Evolutionary conservation across 1,140 invertebrate genomes (phyloP), one percentile per base, ranked within the genome.

Genomic region (Eufriesea mexicana): DNA sequence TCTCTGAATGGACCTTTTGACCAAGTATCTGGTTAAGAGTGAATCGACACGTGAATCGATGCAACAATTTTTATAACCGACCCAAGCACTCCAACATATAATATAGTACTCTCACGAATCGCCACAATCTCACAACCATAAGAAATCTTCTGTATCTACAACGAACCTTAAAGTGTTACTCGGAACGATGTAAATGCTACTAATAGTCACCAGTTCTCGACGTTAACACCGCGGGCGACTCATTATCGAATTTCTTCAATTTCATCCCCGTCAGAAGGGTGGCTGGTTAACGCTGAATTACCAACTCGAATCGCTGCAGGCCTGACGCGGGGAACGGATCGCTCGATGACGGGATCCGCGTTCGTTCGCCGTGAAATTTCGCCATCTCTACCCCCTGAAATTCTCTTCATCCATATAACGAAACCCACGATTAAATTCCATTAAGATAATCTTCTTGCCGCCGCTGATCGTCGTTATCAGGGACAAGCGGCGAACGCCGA

Each of bases 381-480:
- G 25, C 35, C 59, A 74, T 83, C 70, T 71, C 68, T 49, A 45
- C 68, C 66, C 57, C 25, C 28, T 25, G 47, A 47, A 51, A 59
- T 67, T 25, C 68, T 45, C 45, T 51, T 78, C 83, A 59, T 51
- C 82, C 77, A 86, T 70, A 61, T 82, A 73, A 86, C 77, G 70
- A 86, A 85, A 71, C 49, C 73, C 47, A 68, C 79, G 80, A 86
- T 86, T 86, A 86, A 86, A 86, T 86, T 86, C 84, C 84, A 86
- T 86, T 86, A 86, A 84, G 74, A 86, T 73, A 81, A 86, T 78
- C 78, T 82, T 51, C 61, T 81, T 70, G 55, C 73, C 67, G 49
- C n/a, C 54, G 59, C 47, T 66, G 76, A 86, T 74, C 70, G 70
- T 80, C 84, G 84, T 86, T 86, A 86, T 86, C 85, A 74, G 70